Conservation (phyloP, 1,140 invertebrate genomes). For the Tetramorium parvispinum region DNA sequence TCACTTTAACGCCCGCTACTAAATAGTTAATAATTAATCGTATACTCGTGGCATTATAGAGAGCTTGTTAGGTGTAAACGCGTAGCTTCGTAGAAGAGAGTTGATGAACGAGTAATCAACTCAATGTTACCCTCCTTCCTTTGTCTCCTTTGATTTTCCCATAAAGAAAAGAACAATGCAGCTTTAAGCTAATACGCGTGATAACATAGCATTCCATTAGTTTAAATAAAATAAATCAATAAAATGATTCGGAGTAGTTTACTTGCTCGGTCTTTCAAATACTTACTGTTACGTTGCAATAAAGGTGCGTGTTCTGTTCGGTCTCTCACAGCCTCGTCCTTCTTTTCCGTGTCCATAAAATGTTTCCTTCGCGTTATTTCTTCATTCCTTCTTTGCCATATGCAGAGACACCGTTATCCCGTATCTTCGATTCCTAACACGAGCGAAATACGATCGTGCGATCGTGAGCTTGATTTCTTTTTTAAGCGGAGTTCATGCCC, state of each 20-base stretch:
- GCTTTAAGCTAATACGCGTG: neutral
- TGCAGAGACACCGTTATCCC: neutral
- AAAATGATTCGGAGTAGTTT: neutral
- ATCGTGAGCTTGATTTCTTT: neutral
- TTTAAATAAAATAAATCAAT: neutral
- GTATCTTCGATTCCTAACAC: neutral
- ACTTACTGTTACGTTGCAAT: neutral
- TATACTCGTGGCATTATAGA: conserved; percentile 54
- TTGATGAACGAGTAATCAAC: neutral
- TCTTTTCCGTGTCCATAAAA: neutral
- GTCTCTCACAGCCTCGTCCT: neutral
- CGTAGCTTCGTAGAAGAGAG: conserved; percentile 19
- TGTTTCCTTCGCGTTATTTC: conserved; percentile 2
- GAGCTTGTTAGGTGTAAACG: conserved; percentile 45
- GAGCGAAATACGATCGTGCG: neutral
- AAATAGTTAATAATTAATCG: conserved; percentile 31
- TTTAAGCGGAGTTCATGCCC: neutral
- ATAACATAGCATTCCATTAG: neutral
- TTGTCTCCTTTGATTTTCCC: neutral
- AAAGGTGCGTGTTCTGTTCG: neutral
- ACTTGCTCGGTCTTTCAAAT: neutral
- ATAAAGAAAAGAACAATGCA: conserved; percentile 8
- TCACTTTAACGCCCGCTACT: neutral
- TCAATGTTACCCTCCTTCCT: neutral
- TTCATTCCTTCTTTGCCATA: neutral